phyloP scores from a whole-genome alignment of 1,140 invertebrate species.

The Drosophila pseudoananassae region DNA sequence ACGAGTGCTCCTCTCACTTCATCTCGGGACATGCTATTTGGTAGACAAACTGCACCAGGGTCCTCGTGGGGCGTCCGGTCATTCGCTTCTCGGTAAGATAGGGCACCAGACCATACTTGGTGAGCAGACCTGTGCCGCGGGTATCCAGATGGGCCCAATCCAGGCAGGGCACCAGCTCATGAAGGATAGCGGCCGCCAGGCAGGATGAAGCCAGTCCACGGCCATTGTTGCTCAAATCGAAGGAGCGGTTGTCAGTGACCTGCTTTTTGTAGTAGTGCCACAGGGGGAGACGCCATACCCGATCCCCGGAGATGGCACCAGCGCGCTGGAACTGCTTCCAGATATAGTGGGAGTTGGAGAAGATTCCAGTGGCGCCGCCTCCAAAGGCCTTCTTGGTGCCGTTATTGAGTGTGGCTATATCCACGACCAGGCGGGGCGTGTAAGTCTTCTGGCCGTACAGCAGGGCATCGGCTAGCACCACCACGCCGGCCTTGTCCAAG shows the following conservation, averaged over 20 bases:
- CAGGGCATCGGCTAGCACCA: constrained; percentile 94
- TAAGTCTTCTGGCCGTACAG: constrained; percentile 88
- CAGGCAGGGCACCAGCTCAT: constrained; percentile 84
- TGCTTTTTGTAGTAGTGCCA: constrained; percentile 91
- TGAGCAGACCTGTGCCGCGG: constrained; percentile 86
- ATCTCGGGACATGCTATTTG: constrained; percentile 85
- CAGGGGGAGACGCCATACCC: constrained; percentile 95
- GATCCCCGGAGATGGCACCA: constrained; percentile 90
- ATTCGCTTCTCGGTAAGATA: constrained; percentile 86
- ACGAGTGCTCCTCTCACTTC: constrained; percentile 23
- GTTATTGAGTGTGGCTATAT: constrained; percentile 89
- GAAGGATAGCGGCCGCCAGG: constrained; percentile 88
- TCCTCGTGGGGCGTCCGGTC: constrained; percentile 86
- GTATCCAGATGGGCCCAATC: constrained; percentile 89
- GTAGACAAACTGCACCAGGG: constrained; percentile 78
- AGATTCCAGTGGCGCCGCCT: constrained; percentile 91
- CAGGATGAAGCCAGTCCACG: constrained; percentile 85
- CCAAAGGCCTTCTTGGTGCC: constrained; percentile 87
- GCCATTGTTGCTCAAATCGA: constrained; percentile 88
- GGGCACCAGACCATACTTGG: constrained; percentile 85
- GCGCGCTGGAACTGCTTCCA: constrained; percentile 88
- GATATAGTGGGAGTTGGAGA: constrained; percentile 88
- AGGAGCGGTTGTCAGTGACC: constrained; percentile 85
- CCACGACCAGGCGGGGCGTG: constrained; percentile 88
- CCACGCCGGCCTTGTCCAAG: constrained; percentile 94